phyloP scores from a whole-genome alignment of 2,888 invertebrate genomes.

The Helleia helle region DNA sequence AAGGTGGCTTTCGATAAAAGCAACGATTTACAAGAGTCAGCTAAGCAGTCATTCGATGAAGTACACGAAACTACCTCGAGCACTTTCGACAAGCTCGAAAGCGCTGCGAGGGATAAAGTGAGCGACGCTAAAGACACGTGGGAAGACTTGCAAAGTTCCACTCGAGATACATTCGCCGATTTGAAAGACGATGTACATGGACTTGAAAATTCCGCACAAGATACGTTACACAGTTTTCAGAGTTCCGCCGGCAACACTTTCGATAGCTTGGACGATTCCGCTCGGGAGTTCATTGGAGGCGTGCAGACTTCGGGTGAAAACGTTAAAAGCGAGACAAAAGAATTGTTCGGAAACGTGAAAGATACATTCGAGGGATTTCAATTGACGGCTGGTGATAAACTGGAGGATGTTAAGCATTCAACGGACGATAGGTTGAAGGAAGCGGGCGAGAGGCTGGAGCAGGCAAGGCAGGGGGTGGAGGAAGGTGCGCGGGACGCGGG shows the following conservation, averaged over 20 bases:
- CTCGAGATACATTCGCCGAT: conserved; percentile 58
- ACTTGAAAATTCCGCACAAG: conserved; percentile 54
- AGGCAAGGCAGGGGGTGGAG: conserved; percentile 30
- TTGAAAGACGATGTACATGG: conserved; percentile 54
- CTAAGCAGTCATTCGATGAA: conserved; percentile 50
- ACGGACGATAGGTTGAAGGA: conserved; percentile 38
- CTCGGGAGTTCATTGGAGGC: conserved; percentile 42
- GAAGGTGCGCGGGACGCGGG: conserved; percentile 32
- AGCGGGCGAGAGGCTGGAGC: conserved; percentile 39
- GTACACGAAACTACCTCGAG: conserved; percentile 59
- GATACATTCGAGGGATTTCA: conserved; percentile 62
- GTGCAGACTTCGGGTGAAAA: conserved; percentile 33
- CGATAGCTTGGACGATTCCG: conserved; percentile 61
- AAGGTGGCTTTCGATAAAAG: conserved; percentile 32
- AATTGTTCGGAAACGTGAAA: conserved; percentile 48
- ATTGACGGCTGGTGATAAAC: conserved; percentile 57
- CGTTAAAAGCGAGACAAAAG: conserved; percentile 39
- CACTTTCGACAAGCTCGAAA: conserved; percentile 63
- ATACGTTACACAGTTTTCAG: conserved; percentile 62
- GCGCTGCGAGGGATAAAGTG: conserved; percentile 59
- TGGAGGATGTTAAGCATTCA: conserved; percentile 50
- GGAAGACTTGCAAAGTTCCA: conserved; percentile 59
- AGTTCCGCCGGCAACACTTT: conserved; percentile 66
- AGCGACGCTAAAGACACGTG: conserved; percentile 49
- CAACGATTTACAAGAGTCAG: conserved; percentile 40